A percentile compares a stretch with the other conserved stretches of the same genome.
phyloP scores from a whole-genome alignment of 1,140 invertebrate genomes.

The Leptinotarsa defecta region DNA sequence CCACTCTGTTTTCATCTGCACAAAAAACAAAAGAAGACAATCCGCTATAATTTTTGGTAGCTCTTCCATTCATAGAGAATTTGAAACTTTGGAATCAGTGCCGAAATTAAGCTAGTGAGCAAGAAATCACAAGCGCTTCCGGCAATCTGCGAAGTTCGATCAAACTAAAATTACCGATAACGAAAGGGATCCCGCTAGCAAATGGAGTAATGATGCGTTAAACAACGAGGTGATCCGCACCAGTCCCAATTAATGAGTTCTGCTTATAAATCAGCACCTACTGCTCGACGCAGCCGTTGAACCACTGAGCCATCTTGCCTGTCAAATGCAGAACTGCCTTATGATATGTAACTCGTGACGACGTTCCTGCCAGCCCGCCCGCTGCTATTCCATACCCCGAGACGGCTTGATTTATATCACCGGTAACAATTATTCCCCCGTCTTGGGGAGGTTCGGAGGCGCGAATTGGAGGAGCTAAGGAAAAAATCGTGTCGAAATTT shows the following conservation, averaged over 20 bases:
- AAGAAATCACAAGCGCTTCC: too few species aligned
- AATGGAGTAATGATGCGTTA: constrained; percentile 19
- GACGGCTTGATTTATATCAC: constrained; percentile 9
- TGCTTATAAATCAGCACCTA: constrained; percentile 28
- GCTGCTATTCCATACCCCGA: constrained; percentile 14
- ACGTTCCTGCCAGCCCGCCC: constrained; percentile 17
- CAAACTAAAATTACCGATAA: neutral
- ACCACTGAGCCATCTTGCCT: constrained; percentile 27
- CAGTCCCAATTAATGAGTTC: constrained; percentile 25
- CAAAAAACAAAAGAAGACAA: too few species aligned
- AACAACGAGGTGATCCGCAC: constrained; percentile 23
- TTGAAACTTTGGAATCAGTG: too few species aligned
- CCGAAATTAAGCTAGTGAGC: too few species aligned
- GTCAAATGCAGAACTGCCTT: constrained; percentile 22
- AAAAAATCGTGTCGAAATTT: neutral
- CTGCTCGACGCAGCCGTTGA: constrained; percentile 22
- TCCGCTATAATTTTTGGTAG: too few species aligned
- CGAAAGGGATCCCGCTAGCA: neutral
- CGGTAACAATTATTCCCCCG: constrained; percentile 10
- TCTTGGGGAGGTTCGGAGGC: neutral
- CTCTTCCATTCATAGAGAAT: too few species aligned
- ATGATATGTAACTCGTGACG: constrained; percentile 26
- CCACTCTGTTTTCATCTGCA: too few species aligned
- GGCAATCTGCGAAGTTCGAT: neutral
- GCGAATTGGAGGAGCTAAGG: neutral